phyloP scores from a whole-genome alignment of 2,797 vertebrate genomes.

The Emys orbicularis region DNA sequence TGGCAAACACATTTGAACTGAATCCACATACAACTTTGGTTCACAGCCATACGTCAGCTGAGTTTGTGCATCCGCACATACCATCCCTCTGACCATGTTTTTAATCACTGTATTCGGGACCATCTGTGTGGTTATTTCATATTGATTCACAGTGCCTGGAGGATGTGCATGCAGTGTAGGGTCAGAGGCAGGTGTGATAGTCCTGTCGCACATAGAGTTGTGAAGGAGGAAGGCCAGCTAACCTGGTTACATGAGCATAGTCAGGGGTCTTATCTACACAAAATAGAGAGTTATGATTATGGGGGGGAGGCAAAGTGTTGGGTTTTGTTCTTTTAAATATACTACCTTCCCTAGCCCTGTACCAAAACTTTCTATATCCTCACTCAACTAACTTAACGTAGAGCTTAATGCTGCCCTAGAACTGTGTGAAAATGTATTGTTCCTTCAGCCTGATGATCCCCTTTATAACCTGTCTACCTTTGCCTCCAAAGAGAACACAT shows the following conservation, averaged over 20 bases:
- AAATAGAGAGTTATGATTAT: neutral
- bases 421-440: neutral
- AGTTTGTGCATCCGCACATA: neutral
- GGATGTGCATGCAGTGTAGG: neutral
- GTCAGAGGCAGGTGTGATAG: neutral
- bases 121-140: accelerated
- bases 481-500: neutral
- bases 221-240: neutral
- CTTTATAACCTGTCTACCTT: neutral
- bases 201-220: neutral
- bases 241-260: neutral
- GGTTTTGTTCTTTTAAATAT: neutral
- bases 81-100: neutral
- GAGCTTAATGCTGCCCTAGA: neutral
- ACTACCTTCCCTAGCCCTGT: neutral
- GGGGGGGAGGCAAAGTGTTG: neutral
- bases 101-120: neutral
- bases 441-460: neutral
- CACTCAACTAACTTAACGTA: neutral
- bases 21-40: neutral
- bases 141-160: neutral
- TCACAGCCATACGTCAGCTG: neutral
- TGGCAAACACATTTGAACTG: neutral
- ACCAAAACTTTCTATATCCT: neutral
- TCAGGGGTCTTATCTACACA: neutral